A percentile compares a stretch with the other conserved stretches of the same genome.
phyloP scores from a whole-genome alignment of 1,140 invertebrate species.

The Diachasma alloeum region DNA sequence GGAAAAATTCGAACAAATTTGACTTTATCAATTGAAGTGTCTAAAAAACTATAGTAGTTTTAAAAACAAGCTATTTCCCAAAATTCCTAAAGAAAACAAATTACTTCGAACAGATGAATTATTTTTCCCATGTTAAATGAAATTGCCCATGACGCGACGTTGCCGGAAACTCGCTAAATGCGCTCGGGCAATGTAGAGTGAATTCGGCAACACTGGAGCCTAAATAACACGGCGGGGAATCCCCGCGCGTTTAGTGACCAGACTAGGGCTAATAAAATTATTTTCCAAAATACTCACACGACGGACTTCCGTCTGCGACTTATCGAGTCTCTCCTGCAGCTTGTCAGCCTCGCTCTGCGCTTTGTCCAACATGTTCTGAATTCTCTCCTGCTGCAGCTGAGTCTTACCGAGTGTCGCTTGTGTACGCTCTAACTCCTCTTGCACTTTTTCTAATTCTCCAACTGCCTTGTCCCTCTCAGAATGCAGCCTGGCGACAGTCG shows the following conservation, averaged over 20 bases:
- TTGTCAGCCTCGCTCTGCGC: conserved; percentile 91
- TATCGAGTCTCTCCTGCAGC: conserved; percentile 85
- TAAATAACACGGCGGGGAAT: too few relatives aligned
- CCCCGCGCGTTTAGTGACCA: neutral
- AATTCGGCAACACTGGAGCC: too few relatives aligned
- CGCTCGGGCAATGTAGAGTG: too few relatives aligned
- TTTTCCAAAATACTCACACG: conserved; percentile 69
- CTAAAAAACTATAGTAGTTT: too few relatives aligned
- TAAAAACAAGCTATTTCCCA: too few relatives aligned
- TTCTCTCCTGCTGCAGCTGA: conserved; percentile 88
- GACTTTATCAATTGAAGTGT: too few relatives aligned
- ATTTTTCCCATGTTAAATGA: too few relatives aligned
- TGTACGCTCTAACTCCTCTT: conserved; percentile 88
- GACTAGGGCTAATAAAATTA: neutral
- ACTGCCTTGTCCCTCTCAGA: conserved; percentile 87
- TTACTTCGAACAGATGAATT: too few relatives aligned
- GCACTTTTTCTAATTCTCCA: conserved; percentile 86
- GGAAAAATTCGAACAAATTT: too few relatives aligned
- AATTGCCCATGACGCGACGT: too few relatives aligned
- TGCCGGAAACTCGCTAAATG: too few relatives aligned
- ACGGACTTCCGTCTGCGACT: conserved; percentile 79
- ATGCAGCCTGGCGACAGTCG: conserved; percentile 80
- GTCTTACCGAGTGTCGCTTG: conserved; percentile 89
- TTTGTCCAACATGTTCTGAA: conserved; percentile 86
- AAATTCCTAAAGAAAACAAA: too few relatives aligned